These are phyloP conservation scores for Eriosoma lanigerum DNA, from an alignment of 1,140 invertebrate species.

Conservation along the genomic window DNA sequence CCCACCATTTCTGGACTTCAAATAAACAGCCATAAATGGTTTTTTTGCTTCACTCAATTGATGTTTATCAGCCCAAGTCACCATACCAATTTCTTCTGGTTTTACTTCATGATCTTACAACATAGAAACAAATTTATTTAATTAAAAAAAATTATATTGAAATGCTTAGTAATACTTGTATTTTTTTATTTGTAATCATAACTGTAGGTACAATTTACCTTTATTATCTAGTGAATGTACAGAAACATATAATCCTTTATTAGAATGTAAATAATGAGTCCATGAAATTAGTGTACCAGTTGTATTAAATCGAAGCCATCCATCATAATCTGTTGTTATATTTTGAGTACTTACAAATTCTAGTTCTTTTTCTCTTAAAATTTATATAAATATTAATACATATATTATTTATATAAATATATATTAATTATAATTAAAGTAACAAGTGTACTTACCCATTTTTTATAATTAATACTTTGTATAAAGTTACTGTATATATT, in stretches of 20 bases:
- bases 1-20: constrained; percentile 66
- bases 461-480: constrained; percentile 64
- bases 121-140: not conserved
- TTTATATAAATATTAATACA: no score
- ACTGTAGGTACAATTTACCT: constrained; percentile 60
- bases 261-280: constrained; percentile 75
- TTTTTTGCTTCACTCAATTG: constrained; percentile 75
- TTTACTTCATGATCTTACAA: constrained; percentile 74
- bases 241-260: constrained; percentile 86
- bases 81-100: constrained; percentile 79
- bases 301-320: constrained; percentile 79
- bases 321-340: constrained; percentile 65
- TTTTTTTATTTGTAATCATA: no score
- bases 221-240: constrained; percentile 70
- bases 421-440: not conserved
- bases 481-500: constrained; percentile 63
- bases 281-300: constrained; percentile 74
- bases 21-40: constrained; percentile 85
- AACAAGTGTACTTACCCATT: constrained; percentile 60
- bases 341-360: constrained; percentile 69
- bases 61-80: constrained; percentile 64
- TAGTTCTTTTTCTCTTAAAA: constrained; percentile 60
- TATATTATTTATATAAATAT: not conserved
- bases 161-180: no score
- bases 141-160: no score